Conservation (phyloP, 2,113 vertebrate species). For the Apteryx mantelli region DNA sequence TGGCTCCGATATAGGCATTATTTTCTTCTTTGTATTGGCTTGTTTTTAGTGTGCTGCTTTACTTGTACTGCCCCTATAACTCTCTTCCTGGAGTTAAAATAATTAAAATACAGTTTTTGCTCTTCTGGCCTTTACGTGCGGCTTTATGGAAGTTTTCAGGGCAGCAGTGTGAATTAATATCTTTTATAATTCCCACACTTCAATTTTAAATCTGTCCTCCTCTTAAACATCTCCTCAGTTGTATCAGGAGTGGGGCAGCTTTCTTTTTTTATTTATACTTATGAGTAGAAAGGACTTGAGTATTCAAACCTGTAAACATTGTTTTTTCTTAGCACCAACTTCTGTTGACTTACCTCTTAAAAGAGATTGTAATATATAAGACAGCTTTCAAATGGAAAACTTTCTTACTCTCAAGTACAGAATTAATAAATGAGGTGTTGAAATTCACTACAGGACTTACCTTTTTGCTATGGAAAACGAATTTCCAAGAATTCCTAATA, state of each 20-base stretch:
- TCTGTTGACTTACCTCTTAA: neutral
- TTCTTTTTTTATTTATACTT: neutral
- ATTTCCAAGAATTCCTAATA: neutral
- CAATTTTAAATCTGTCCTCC: neutral
- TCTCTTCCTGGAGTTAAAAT: neutral
- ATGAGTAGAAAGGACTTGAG: neutral
- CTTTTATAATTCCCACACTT: neutral
- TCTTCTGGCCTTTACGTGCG: neutral
- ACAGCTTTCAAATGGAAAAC: neutral
- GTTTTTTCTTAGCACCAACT: neutral
- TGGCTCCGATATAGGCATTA: neutral
- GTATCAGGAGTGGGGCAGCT: neutral
- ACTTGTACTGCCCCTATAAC: neutral
- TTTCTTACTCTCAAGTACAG: rapidly evolving
- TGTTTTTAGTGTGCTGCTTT: neutral
- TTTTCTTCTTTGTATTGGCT: neutral
- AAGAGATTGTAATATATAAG: neutral
- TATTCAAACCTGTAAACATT: neutral
- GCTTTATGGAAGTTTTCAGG: neutral
- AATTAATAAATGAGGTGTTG: neutral
- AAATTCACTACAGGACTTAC: neutral
- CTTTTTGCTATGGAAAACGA: neutral
- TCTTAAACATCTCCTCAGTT: neutral
- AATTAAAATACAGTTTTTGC: neutral
- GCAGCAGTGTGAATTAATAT: neutral